These are phyloP conservation scores for Smutsia gigantea DNA, from an alignment of 2,797 vertebrate genomes.

Conservation along the genomic window DNA sequence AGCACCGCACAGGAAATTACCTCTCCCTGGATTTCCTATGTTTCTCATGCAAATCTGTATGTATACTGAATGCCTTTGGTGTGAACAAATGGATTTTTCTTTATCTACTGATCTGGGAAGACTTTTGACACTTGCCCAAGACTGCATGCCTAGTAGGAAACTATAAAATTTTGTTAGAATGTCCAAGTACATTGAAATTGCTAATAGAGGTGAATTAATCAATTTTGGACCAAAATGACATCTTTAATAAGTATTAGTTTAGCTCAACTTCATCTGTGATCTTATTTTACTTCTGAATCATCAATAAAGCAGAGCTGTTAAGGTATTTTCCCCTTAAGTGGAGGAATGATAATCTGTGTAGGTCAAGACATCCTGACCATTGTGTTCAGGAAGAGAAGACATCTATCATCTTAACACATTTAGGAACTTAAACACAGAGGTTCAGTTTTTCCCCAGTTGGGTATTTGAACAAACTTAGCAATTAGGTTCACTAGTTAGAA, in stretches of 20 bases:
- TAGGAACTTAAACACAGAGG: not conserved
- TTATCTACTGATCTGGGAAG: not conserved
- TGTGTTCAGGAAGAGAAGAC: not conserved
- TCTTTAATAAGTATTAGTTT: not conserved
- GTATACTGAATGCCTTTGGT: not conserved
- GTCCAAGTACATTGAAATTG: not conserved
- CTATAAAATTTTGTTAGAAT: not conserved
- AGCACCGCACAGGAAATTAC: accelerated
- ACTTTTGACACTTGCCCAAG: not conserved
- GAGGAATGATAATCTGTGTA: not conserved
- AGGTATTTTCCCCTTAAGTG: not conserved
- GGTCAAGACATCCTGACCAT: not conserved
- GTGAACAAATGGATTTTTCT: not conserved
- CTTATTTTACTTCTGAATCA: not conserved
- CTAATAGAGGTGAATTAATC: not conserved
- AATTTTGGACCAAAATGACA: not conserved
- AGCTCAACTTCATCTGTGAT: not conserved
- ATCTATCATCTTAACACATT: not conserved
- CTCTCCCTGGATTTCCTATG: not conserved
- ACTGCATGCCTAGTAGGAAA: not conserved
- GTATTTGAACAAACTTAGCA: not conserved
- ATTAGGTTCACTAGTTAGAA: not conserved
- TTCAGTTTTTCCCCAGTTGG: not conserved
- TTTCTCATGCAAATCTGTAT: not conserved
- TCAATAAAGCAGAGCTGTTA: not conserved